Evolutionary conservation across 1,140 invertebrate species (phyloP).

Genomic region (Pseudoatta argentina): DNA sequence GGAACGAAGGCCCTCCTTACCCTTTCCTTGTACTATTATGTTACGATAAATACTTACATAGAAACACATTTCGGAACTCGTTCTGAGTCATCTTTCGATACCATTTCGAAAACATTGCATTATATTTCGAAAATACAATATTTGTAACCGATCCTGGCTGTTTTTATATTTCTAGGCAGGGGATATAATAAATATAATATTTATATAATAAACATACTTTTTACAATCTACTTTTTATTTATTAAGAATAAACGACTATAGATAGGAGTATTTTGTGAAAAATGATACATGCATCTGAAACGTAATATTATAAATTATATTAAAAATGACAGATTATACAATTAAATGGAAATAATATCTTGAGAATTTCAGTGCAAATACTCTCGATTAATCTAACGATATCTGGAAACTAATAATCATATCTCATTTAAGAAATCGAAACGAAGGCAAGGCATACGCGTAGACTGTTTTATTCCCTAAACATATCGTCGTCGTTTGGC

Average conservation of each 20-base stretch:
- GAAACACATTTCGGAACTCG: conserved; percentile 8
- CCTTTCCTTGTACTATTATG: conserved; percentile 47
- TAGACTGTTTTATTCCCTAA: conserved; percentile 63
- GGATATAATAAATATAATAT: not conserved
- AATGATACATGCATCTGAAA: not conserved
- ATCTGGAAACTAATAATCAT: conserved; percentile 4
- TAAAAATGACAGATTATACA: not conserved
- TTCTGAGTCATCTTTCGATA: conserved; percentile 21
- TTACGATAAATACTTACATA: conserved; percentile 47
- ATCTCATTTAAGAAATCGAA: conserved; percentile 45
- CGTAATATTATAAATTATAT: too few relatives aligned
- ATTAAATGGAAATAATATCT: not conserved
- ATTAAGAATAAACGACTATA: not conserved
- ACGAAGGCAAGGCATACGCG: conserved; percentile 3
- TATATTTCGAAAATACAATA: not conserved
- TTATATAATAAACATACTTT: not conserved
- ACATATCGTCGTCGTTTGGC: conserved; percentile 69
- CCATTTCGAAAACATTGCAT: not conserved
- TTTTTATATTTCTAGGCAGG: not conserved
- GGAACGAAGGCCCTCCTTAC: conserved; percentile 35
- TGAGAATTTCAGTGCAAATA: not conserved
- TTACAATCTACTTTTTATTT: not conserved
- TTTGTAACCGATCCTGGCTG: not conserved
- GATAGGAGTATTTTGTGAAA: not conserved
- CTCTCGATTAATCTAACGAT: not conserved